phyloP scores from a whole-genome alignment of 2,888 invertebrate genomes.

The Polymixis lichenea region DNA sequence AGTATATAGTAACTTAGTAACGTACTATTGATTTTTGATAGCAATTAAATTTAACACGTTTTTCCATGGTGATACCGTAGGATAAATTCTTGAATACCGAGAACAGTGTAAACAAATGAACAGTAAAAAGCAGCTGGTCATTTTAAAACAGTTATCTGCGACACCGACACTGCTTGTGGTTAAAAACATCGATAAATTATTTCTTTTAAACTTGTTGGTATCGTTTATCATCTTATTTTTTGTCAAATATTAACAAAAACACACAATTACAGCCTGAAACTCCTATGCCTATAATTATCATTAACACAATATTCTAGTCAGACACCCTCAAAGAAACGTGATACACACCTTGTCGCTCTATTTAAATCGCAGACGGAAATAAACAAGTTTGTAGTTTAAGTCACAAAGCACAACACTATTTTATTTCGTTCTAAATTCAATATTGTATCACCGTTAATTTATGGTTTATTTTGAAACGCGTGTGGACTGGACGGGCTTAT shows the following conservation, averaged over 20 bases:
- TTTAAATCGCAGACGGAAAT: constrained; percentile 39
- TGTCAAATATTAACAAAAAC: not conserved
- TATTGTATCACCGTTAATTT: constrained; percentile 60
- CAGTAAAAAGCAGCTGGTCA: not conserved
- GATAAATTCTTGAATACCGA: not conserved
- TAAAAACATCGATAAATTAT: not conserved
- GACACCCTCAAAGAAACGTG: not conserved
- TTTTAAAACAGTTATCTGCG: constrained; percentile 23
- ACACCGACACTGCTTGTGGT: constrained; percentile 6
- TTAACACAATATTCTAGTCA: not conserved
- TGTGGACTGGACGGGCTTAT: constrained; percentile 59
- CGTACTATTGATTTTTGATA: constrained; percentile 22
- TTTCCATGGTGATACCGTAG: not conserved
- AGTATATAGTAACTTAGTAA: constrained; percentile 5
- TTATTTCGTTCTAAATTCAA: constrained; percentile 36
- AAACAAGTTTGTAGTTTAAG: constrained; percentile 43
- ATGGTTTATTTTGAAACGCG: constrained; percentile 59
- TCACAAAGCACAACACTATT: constrained; percentile 57
- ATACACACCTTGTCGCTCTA: constrained; percentile 62
- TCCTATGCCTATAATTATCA: not conserved
- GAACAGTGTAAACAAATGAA: not conserved
- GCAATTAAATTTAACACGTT: constrained; percentile 13
- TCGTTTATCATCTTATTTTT: not conserved
- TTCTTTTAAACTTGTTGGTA: not conserved
- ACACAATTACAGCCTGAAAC: constrained; percentile 2